Conservation (phyloP, 2,888 invertebrate genomes). For the Phania funesta region DNA sequence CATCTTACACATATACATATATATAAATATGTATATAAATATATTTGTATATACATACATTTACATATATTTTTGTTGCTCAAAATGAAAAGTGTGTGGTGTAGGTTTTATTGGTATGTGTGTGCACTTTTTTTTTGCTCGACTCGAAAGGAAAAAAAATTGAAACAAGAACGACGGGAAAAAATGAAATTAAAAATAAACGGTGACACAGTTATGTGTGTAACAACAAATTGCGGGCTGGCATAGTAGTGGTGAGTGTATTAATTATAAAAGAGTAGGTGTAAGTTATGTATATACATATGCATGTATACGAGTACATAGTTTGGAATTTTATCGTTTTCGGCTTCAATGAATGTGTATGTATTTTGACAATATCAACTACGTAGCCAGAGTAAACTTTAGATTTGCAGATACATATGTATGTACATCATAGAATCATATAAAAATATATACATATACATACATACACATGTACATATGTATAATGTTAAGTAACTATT, state of each 20-base stretch:
- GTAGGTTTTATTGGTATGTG: not conserved
- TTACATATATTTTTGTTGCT: conserved; percentile 52
- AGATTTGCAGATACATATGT: not conserved
- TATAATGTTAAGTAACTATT: not conserved
- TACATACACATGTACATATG: not conserved
- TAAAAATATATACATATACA: conserved; percentile 13
- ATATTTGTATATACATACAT: not conserved
- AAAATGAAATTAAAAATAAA: conserved; percentile 67
- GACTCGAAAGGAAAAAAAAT: conserved; percentile 33
- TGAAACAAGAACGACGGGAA: conserved; percentile 21
- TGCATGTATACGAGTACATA: too few species aligned
- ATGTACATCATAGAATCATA: conserved; percentile 35
- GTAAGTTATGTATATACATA: conserved; percentile 48
- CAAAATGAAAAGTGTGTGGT: conserved; percentile 50
- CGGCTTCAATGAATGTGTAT: too few species aligned
- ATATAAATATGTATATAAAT: too few species aligned
- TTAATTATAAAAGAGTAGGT: conserved; percentile 31
- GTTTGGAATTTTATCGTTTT: too few species aligned
- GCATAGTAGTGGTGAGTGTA: conserved; percentile 44
- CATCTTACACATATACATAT: conserved; percentile 10
- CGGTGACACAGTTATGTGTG: conserved; percentile 62
- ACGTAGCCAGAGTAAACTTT: too few species aligned
- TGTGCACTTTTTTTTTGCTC: not conserved
- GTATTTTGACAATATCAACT: too few species aligned
- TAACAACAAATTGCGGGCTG: conserved; percentile 58